Evolutionary conservation across 1,140 invertebrate species (phyloP).

Genomic region (Pseudomyrmex sp.): DNA sequence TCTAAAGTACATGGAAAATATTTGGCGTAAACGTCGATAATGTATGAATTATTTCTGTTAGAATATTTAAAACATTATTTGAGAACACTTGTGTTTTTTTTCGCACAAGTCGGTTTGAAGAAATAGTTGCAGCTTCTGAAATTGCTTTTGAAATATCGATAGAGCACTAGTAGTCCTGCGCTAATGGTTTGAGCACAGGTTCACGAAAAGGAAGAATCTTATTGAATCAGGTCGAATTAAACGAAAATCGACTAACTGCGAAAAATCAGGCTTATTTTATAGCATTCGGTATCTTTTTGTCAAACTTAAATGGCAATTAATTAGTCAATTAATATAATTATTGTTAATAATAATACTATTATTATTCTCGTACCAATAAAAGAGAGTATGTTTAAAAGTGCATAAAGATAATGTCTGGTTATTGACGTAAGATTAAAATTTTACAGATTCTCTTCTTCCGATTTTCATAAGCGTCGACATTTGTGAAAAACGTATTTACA

Average conservation of each 20-base stretch:
- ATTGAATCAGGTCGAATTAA: slow-evolving; percentile 43
- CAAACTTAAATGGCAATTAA: not conserved
- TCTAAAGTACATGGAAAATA: not conserved
- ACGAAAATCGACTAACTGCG: not conserved
- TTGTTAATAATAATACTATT: too few relatives aligned
- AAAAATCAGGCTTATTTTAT: too few relatives aligned
- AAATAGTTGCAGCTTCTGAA: slow-evolving; percentile 51
- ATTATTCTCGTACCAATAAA: too few relatives aligned
- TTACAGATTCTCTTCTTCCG: too few relatives aligned
- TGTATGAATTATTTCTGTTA: slow-evolving; percentile 15
- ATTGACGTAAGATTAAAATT: too few relatives aligned
- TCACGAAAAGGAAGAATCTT: not conserved
- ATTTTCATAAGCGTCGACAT: not conserved
- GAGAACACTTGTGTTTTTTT: not conserved
- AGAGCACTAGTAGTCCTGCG: slow-evolving; percentile 64
- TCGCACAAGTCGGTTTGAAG: slow-evolving; percentile 54
- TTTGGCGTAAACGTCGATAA: not conserved
- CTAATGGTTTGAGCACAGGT: slow-evolving; percentile 59
- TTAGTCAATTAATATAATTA: not conserved
- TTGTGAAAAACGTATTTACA: not conserved
- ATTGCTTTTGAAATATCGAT: slow-evolving; percentile 58
- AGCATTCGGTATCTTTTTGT: not conserved
- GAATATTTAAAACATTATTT: not conserved
- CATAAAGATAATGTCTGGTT: too few relatives aligned
- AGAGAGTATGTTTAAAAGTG: too few relatives aligned